Base-by-base conservation (phyloP, 2,888 invertebrate genomes). In the Tanypteryx hageni region DNA sequence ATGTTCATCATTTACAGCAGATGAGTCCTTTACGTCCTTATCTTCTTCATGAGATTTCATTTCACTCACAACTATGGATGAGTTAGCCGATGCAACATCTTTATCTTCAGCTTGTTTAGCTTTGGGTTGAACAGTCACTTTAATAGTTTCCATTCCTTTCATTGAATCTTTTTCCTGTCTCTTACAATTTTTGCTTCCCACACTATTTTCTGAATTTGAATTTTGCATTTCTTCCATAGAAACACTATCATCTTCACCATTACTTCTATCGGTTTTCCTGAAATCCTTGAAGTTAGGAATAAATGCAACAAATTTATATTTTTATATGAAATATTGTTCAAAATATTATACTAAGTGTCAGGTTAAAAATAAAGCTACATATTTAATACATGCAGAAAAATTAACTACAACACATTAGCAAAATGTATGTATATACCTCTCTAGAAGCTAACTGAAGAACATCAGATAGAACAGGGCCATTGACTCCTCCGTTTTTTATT, bases 71-170 rank as follows among this genome's bases (percentile, higher is more conserved):
- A 27, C 61, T n/a, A 44, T 44, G 10, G 89, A 18, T n/a, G n/a
- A 56, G 18, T 64, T 18, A 44, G 64, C 44, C 44, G 89, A 89
- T 9, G 31, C 44, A 31, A 44, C 68, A 44, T 64, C 64, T 68
- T 89, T 89, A 3, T 89, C 89, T 13, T 89, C 89, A 18, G 13
- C 11, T 16, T 31, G 22, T 89, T 64, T 89, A 64, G 10, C 44
- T 68, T 89, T 89, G 1, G 89, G 89, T n/a, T 89, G 89, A 56
- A 89, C 64, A 18, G 89, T 89, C 13, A 89, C 89, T 89, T 61
- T 44, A 44, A 89, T 89, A 64, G 89, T 89, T 64, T 89, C 89
- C 18, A 89, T 64, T 64, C 89, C 89, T 18, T 61, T 68, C 2
- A 44, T 64, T 11, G n/a, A 64, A 64, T 44, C 64, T 89, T 68